Evolutionary conservation across 2,888 invertebrate species (phyloP).

Genomic region (Polyploca ridens): DNA sequence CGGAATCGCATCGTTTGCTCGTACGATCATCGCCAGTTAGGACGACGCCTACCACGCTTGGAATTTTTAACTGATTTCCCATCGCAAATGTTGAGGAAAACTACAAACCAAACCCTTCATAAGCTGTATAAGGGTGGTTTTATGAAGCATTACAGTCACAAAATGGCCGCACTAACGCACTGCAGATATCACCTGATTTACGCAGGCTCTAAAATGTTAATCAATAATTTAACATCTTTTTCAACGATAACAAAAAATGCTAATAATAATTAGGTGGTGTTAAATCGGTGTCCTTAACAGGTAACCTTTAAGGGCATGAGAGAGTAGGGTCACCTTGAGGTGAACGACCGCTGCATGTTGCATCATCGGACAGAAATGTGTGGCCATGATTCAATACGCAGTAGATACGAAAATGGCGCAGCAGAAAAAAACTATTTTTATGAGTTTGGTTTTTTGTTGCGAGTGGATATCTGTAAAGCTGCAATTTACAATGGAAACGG

Average conservation of each 20-base stretch:
- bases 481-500: too few relatives aligned
- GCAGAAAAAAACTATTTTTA: slow-evolving; percentile 14
- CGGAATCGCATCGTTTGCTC: too few relatives aligned
- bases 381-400: slow-evolving; percentile 28
- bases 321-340: slow-evolving; percentile 53
- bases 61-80: too few relatives aligned
- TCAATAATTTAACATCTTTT: slow-evolving; percentile 23
- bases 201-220: too few relatives aligned
- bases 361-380: slow-evolving; percentile 67
- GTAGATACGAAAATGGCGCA: not conserved
- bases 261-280: not conserved
- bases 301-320: slow-evolving; percentile 49
- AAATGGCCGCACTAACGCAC: too few relatives aligned
- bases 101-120: too few relatives aligned
- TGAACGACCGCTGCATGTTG: slow-evolving; percentile 66
- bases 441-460: not conserved
- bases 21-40: too few relatives aligned
- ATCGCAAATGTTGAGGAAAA: too few relatives aligned
- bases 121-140: too few relatives aligned
- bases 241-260: slow-evolving; percentile 17
- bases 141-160: not conserved
- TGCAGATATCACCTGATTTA: too few relatives aligned
- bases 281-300: slow-evolving; percentile 22
- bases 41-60: too few relatives aligned
- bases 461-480: too few relatives aligned